A percentile compares a stretch with the other conserved stretches of the same genome.
phyloP scores from a whole-genome alignment of 35 echinoderm and acorn worm genomes.

The Heliocidaris tuberculata region DNA sequence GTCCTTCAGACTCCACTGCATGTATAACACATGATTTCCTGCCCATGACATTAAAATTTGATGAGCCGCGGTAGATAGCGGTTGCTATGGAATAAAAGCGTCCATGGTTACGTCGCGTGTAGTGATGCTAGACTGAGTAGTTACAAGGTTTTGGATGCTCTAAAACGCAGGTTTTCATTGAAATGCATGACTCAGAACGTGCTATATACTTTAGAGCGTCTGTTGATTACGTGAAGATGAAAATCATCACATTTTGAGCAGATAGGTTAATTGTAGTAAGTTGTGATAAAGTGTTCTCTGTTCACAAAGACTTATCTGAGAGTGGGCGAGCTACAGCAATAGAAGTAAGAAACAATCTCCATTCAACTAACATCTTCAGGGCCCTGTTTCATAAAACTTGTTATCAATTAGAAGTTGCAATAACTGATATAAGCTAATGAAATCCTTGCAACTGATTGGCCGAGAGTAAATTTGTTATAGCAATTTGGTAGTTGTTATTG shows the following conservation, averaged over 20 bases:
- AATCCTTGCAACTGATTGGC: no score
- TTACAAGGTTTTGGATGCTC: not conserved
- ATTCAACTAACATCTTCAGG: no score
- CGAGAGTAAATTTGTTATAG: no score
- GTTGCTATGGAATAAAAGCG: not conserved
- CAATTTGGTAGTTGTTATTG: no score
- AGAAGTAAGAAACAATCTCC: no score
- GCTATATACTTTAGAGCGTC: not conserved
- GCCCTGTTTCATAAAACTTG: no score
- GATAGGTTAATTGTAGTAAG: no score
- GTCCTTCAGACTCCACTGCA: not conserved
- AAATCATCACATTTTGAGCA: no score
- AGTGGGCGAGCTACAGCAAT: no score
- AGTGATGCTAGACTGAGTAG: not conserved
- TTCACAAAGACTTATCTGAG: not conserved
- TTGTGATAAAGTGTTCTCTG: not conserved
- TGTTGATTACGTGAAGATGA: not conserved
- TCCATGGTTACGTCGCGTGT: not conserved
- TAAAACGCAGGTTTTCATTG: not conserved
- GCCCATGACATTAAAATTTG: not conserved
- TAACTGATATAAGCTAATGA: no score
- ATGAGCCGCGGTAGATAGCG: not conserved
- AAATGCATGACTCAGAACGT: not conserved
- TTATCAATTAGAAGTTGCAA: no score
- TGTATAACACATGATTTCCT: not conserved